These are phyloP conservation scores for Lottia gigantea DNA, from an alignment of 2,888 invertebrate genomes.

Conservation along the genomic window DNA sequence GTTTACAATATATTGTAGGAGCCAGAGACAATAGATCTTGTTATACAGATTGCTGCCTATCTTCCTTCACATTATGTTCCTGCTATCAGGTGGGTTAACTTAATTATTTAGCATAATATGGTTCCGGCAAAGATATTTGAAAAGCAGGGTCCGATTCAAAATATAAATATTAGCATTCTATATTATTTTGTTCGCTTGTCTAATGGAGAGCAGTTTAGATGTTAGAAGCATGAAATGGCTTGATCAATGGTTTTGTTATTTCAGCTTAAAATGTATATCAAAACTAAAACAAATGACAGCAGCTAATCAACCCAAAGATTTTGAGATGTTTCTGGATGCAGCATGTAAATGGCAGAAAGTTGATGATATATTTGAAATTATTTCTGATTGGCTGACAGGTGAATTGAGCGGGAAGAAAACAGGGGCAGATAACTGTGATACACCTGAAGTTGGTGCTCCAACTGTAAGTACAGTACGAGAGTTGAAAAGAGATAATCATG, in stretches of 20 bases:
- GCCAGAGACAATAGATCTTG: conserved; percentile 38
- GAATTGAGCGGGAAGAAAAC: conserved; percentile 16
- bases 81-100: conserved; percentile 42
- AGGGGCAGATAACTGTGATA: conserved; percentile 11
- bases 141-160: no score
- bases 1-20: conserved; percentile 35
- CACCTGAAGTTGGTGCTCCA: background rate
- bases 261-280: conserved; percentile 50
- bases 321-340: conserved; percentile 42
- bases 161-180: no score
- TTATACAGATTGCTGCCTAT: conserved; percentile 50
- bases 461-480: background rate
- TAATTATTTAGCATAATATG: no score
- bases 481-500: no score
- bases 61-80: conserved; percentile 52
- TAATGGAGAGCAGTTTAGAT: background rate
- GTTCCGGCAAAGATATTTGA: no score
- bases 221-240: background rate
- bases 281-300: conserved; percentile 44
- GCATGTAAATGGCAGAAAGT: conserved; percentile 51
- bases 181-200: background rate
- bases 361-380: conserved; percentile 46
- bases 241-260: background rate
- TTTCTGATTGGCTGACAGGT: conserved; percentile 47
- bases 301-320: conserved; percentile 38